phyloP scores from a whole-genome alignment of 2,888 invertebrate species.

The Laspeyria flexula region DNA sequence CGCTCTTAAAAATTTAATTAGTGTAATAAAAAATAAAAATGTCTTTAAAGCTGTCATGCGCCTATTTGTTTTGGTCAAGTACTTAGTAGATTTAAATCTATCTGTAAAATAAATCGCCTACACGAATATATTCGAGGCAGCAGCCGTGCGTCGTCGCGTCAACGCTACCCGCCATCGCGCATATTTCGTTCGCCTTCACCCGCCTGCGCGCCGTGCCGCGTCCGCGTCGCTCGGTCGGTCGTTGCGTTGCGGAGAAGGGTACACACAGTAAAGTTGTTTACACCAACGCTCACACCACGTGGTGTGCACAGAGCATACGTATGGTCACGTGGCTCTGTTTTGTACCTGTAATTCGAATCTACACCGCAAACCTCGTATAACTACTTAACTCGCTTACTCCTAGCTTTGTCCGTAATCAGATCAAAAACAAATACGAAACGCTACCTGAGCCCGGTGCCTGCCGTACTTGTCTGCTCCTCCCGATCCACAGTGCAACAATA shows the following conservation, averaged over 20 bases:
- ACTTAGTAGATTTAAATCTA: no score
- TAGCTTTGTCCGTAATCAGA: constrained; percentile 62
- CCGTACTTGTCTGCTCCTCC: constrained; percentile 71
- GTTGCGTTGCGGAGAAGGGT: constrained; percentile 58
- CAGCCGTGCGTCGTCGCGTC: constrained; percentile 3
- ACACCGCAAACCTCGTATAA: constrained; percentile 42
- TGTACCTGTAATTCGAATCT: constrained; percentile 53
- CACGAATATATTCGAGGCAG: neutral
- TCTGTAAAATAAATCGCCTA: constrained; percentile 2
- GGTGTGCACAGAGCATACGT: constrained; percentile 66
- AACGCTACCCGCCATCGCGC: constrained; percentile 32
- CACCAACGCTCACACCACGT: constrained; percentile 76
- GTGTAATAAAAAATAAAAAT: no score
- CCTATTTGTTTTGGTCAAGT: no score
- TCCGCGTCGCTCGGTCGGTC: constrained; percentile 36
- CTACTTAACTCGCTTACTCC: constrained; percentile 53
- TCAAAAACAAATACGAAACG: constrained; percentile 74
- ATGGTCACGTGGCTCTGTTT: constrained; percentile 74
- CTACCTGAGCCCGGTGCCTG: constrained; percentile 82
- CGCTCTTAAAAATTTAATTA: no score
- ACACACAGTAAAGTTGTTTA: constrained; percentile 76
- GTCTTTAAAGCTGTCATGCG: no score
- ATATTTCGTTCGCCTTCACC: constrained; percentile 17
- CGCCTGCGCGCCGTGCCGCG: constrained; percentile 37
- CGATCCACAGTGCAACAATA: constrained; percentile 61